Percentiles rank a stretch among this genome's conserved stretches.
Conservation (phyloP, 2,888 invertebrate species). For the Syritta pipiens region DNA sequence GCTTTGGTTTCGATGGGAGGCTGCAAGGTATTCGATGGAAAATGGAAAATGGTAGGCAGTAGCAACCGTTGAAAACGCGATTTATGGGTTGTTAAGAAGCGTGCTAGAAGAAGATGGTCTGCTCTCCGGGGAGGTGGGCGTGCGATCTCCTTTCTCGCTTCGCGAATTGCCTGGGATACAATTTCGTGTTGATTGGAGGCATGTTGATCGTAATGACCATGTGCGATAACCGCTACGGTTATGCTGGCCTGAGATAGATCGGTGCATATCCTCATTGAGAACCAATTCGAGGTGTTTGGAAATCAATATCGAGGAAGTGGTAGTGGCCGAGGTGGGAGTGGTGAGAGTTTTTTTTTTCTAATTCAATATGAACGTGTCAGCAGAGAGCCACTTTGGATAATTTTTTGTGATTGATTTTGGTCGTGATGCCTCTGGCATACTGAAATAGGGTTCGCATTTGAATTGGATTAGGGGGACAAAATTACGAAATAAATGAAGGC, state of each 20-base stretch:
- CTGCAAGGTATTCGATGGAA: conserved; percentile 44
- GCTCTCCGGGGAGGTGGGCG: conserved; percentile 40
- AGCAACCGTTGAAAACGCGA: conserved; percentile 64
- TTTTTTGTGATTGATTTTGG: no score
- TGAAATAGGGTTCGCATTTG: no score
- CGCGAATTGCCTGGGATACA: conserved; percentile 13
- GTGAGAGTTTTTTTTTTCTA: no score
- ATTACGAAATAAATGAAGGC: no score
- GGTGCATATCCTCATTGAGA: conserved; percentile 1
- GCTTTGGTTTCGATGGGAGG: conserved; percentile 14
- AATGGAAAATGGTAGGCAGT: conserved; percentile 50
- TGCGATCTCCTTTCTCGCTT: no score
- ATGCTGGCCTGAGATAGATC: conserved; percentile 10
- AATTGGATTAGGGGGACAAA: no score
- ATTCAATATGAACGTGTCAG: no score
- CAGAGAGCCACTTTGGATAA: no score
- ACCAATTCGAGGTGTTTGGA: neutral
- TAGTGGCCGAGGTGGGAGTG: no score
- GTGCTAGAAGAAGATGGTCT: conserved; percentile 44
- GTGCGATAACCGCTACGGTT: neutral
- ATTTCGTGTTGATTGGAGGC: conserved; percentile 38
- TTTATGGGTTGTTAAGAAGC: conserved; percentile 57
- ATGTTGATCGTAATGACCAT: conserved; percentile 9
- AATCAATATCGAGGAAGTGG: neutral
- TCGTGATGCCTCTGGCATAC: no score